These are phyloP conservation scores for Orussus abietinus DNA, from an alignment of 1,140 invertebrate genomes.

Conservation along the genomic window DNA sequence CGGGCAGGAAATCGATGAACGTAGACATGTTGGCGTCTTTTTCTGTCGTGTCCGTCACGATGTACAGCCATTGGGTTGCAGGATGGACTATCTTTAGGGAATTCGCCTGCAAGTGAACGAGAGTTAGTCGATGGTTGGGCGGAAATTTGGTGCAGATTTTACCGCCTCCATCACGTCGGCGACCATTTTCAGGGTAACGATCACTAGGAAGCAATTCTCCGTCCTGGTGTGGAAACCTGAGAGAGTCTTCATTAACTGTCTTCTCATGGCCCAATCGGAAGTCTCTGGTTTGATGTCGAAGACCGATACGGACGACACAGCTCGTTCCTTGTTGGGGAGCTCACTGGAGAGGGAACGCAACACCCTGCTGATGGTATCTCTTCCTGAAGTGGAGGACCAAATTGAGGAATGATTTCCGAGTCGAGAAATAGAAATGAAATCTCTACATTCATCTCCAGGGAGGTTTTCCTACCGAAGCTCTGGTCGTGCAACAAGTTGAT, in stretches of 20 bases:
- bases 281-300: conserved; percentile 55
- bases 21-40: conserved; percentile 51
- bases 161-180: conserved; percentile 61
- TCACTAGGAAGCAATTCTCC: conserved; percentile 43
- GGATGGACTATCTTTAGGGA: conserved; percentile 63
- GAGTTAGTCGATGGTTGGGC: no score
- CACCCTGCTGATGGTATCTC: conserved; percentile 60
- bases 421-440: conserved; percentile 6
- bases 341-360: conserved; percentile 55
- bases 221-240: conserved; percentile 47
- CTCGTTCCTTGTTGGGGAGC: conserved; percentile 44
- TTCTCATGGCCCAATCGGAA: conserved; percentile 49
- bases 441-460: no score
- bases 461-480: conserved; percentile 65
- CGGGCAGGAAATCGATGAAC: conserved; percentile 59
- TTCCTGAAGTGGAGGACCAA: conserved; percentile 39
- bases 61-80: conserved; percentile 73
- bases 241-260: conserved; percentile 53
- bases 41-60: conserved; percentile 61
- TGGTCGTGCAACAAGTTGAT: conserved; percentile 68
- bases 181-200: conserved; percentile 47
- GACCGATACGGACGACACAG: conserved; percentile 54
- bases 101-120: conserved; percentile 61
- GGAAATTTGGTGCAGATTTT: no score
- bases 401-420: conserved; percentile 1